Evolutionary conservation across 2,113 vertebrate species (phyloP), one percentile per base, ranked within the genome.

Genomic region (Numenius arquata): DNA sequence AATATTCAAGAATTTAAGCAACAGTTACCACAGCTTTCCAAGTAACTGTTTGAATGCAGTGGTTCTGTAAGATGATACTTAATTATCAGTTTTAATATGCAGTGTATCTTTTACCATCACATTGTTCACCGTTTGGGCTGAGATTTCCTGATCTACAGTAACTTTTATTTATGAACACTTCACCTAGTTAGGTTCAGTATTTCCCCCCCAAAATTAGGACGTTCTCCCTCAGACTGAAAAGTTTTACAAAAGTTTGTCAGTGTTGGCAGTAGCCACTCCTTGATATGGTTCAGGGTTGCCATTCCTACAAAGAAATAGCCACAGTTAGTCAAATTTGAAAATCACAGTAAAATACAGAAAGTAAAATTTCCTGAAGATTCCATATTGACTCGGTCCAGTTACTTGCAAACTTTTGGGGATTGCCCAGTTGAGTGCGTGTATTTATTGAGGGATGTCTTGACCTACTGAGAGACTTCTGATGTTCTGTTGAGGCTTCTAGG

Each of bases 371-470:
- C 48, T 58, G 25, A 71, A 62, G 23, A 73, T 58, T 56, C 19
- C 25, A 41, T 50, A 13, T 62, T 61, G 50, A 22, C 3, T 8
- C 1, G 2, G 12, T 62, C 14, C 52, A 45, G 38, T 25, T 75
- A 11, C 45, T 79, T 65, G 17, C 7, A 79, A 32, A 38, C 36
- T 53, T 38, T 19, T 63, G 53, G 38, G 65, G 19, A 27, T 29
- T 53, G 38, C 26, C 18, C 5, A 2, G 25, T 12, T 29, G 32
- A 18, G 9, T 0, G 0, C 40, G 12, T 32, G 1, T 38, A 15
- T 50, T 90, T 53, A 25, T 25, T 85, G 58, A 36, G 23, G 17
- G 71, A 41, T 11, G n/a, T 66, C 41, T 38, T 76, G 45, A 66
- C 66, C 10, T 53, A 30, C n/a, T 20, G 50, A 80, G 62, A 62